These are phyloP conservation scores for Strigamia maritima DNA, from an alignment of 2,888 invertebrate genomes.

Conservation along the genomic window DNA sequence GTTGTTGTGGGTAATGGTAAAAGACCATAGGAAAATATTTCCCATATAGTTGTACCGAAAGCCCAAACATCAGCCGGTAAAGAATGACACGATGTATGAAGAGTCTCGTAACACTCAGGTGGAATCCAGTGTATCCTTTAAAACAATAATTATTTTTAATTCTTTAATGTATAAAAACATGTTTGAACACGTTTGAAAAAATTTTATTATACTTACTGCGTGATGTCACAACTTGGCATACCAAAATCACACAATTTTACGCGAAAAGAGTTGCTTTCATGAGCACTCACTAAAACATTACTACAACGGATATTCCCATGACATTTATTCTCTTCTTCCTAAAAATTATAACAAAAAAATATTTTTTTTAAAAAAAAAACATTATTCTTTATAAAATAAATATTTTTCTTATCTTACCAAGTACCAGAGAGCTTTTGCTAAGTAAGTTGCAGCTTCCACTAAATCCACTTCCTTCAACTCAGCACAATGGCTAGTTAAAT, in stretches of 20 bases:
- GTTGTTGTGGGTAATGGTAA: constrained; percentile 49
- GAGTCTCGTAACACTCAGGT: constrained; percentile 65
- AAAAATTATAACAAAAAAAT: constrained; percentile 43
- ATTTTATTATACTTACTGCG: constrained; percentile 70
- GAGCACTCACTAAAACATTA: constrained; percentile 73
- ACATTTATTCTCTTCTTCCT: constrained; percentile 74
- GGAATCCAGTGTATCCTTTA: constrained; percentile 85
- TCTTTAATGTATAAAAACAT: background rate
- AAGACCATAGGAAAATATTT: constrained; percentile 78
- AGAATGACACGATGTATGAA: constrained; percentile 43
- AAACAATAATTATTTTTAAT: background rate
- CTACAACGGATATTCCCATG: constrained; percentile 82
- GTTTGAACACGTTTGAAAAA: too few species aligned
- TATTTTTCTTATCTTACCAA: constrained; percentile 58
- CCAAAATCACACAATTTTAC: constrained; percentile 84
- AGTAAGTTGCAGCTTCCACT: constrained; percentile 73
- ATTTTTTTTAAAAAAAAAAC: constrained; percentile 37
- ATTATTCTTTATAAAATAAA: background rate
- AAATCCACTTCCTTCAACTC: constrained; percentile 61
- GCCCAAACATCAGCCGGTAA: constrained; percentile 81
- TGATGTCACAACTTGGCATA: constrained; percentile 61
- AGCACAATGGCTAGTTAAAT: constrained; percentile 51
- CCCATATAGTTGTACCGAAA: constrained; percentile 86
- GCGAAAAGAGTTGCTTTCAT: constrained; percentile 65
- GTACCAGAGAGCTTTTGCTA: constrained; percentile 83